phyloP scores from a whole-genome alignment of 30 jellyfish, hydroid and myxozoan species.

The Nemopilema nomurai region DNA sequence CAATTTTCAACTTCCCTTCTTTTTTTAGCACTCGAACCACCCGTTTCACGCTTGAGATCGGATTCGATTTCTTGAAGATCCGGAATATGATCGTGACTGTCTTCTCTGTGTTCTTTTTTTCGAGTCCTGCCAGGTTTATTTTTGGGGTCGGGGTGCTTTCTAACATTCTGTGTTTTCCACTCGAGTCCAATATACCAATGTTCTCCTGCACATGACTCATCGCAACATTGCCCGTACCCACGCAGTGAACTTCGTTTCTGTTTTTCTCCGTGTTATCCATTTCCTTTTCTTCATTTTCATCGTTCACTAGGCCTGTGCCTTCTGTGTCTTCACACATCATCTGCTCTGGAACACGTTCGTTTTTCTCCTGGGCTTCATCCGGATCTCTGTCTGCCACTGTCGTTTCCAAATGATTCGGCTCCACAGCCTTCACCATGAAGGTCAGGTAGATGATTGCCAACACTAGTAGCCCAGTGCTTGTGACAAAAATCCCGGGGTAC shows the following conservation, averaged over 20 bases:
- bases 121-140: background rate
- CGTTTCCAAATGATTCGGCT: background rate
- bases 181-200: background rate
- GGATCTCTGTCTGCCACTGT: background rate
- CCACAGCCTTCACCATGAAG: constrained; percentile 13
- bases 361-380: background rate
- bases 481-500: background rate
- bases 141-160: background rate
- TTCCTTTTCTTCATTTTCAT: background rate
- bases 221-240: background rate
- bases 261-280: background rate
- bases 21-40: constrained; percentile 1
- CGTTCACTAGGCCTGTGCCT: background rate
- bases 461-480: background rate
- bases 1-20: background rate
- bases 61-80: constrained; percentile 5
- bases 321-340: background rate
- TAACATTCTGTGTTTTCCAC: background rate
- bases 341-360: background rate
- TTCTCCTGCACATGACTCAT: background rate
- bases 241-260: background rate
- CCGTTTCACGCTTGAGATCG: background rate
- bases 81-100: background rate
- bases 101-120: background rate
- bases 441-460: constrained; percentile 1